Evolutionary conservation across 1,140 invertebrate species (phyloP).

Genomic region (Drosophila navojoa): DNA sequence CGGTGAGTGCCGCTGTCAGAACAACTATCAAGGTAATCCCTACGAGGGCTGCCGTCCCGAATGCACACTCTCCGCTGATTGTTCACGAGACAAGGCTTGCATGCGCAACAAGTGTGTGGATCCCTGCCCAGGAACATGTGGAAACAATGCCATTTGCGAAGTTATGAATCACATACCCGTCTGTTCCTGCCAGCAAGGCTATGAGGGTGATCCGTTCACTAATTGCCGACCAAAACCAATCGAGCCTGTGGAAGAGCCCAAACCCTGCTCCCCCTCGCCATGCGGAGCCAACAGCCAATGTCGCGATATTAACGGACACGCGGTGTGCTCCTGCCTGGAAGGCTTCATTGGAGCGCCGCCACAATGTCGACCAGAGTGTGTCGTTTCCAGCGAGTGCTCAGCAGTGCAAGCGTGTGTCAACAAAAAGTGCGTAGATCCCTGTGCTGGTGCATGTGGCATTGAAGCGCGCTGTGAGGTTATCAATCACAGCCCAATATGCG

Average conservation of each 20-base stretch:
- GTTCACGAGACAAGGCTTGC: slow-evolving; percentile 91
- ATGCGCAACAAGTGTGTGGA: slow-evolving; percentile 92
- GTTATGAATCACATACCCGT: slow-evolving; percentile 93
- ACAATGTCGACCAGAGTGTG: slow-evolving; percentile 91
- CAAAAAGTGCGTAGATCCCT: slow-evolving; percentile 94
- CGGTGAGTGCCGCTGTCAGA: slow-evolving; percentile 90
- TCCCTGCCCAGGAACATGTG: slow-evolving; percentile 92
- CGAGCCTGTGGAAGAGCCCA: slow-evolving; percentile 86
- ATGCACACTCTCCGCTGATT: slow-evolving; percentile 92
- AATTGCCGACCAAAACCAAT: slow-evolving; percentile 86
- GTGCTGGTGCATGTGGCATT: slow-evolving; percentile 91
- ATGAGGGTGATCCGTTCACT: slow-evolving; percentile 92
- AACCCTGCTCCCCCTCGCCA: slow-evolving; percentile 89
- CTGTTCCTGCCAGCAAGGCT: slow-evolving; percentile 90
- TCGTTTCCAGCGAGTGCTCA: slow-evolving; percentile 92
- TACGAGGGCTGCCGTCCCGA: slow-evolving; percentile 92
- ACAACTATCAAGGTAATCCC: slow-evolving; percentile 93
- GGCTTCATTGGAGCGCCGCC: slow-evolving; percentile 91
- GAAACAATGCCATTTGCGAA: slow-evolving; percentile 92
- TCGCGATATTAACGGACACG: slow-evolving; percentile 88
- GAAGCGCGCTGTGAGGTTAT: slow-evolving; percentile 93
- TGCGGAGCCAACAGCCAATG: slow-evolving; percentile 91
- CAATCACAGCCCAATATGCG: slow-evolving; percentile 93
- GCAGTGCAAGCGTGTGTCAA: slow-evolving; percentile 91
- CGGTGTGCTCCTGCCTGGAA: slow-evolving; percentile 91